Base-by-base conservation (phyloP, 2,113 vertebrate species). In the Gobio gobio region DNA sequence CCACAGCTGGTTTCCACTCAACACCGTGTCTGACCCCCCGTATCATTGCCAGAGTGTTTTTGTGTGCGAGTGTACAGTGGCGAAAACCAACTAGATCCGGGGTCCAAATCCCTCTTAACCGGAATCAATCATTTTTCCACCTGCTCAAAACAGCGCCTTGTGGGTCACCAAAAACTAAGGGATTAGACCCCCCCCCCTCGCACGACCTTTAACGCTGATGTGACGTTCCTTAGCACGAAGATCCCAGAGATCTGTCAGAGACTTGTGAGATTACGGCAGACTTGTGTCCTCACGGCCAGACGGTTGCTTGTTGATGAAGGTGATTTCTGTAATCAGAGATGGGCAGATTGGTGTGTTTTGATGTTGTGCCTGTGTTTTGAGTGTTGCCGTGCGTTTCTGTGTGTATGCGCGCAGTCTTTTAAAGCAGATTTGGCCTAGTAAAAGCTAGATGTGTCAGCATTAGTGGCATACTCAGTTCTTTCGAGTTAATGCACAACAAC, bases 91-190 rank as follows among this genome's bases (percentile, higher is more conserved):
- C 85, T 56, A 58, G 64, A 43, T 76, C 77, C 43, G 43, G 26
- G 56, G 14, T 90, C 88, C 86, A 92, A 93, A 93, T 91, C 93
- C 66, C 47, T 89, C 81, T 93, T 90, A 92, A 90, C 82, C 78
- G 73, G 68, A 87, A 92, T 83, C 91, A 87, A 88, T 85, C 85
- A 79, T 51, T 84, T 81, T 18, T 89, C 86, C 87, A 89, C 89
- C 88, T 91, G 86, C 86, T 90, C 36, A 45, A 40, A 78, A 56
- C 56, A n/a, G 83, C 85, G 63, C 14, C 84, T 79, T 18, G 33
- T 49, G 56, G 61, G 75, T 86, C 80, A 66, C 43, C 20, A n/a
- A 64, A 29, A 36, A 56, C 40, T 70, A 22, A 26, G 58, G 13
- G 78, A 76, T 76, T 66, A 86, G 20, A 59, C 81, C 58, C 16